A percentile compares a stretch with the other conserved stretches of the same genome.
phyloP scores from a whole-genome alignment of 2,113 vertebrate genomes.

The Cheilinus undulatus region DNA sequence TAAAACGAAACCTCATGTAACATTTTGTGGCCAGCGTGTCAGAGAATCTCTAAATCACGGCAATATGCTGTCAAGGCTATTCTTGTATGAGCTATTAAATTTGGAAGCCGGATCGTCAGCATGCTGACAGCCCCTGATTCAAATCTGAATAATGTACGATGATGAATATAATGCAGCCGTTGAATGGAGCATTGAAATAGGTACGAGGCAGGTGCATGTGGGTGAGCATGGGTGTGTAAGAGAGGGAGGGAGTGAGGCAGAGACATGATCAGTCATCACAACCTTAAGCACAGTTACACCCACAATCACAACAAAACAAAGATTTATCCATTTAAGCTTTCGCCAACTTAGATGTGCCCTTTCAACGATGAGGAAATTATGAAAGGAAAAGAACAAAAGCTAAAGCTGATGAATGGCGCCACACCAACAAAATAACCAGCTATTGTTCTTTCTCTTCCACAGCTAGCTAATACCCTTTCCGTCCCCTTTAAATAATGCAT shows the following conservation, averaged over 20 bases:
- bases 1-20: slow-evolving; percentile 42
- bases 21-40: slow-evolving; percentile 34
- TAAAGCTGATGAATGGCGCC: slow-evolving; percentile 41
- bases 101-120: slow-evolving; percentile 60
- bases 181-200: slow-evolving; percentile 71
- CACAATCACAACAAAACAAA: slow-evolving; percentile 22
- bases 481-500: slow-evolving; percentile 70
- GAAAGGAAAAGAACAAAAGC: slow-evolving; percentile 8
- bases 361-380: neutral
- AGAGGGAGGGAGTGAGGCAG: slow-evolving; percentile 6
- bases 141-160: slow-evolving; percentile 81
- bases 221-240: slow-evolving; percentile 7
- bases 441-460: slow-evolving; percentile 47
- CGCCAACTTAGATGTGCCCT: slow-evolving; percentile 2
- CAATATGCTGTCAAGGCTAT: slow-evolving; percentile 74
- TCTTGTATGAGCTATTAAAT: slow-evolving; percentile 74
- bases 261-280: slow-evolving; percentile 36
- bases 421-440: slow-evolving; percentile 30
- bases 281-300: slow-evolving; percentile 16
- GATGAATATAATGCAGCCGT: slow-evolving; percentile 67
- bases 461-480: slow-evolving; percentile 42
- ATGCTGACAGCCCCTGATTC: slow-evolving; percentile 77
- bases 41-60: slow-evolving; percentile 65
- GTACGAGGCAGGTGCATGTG: slow-evolving; percentile 62
- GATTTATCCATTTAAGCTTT: slow-evolving; percentile 22